These are phyloP conservation scores for Empis stercorea DNA, from an alignment of 2,888 invertebrate genomes.

Conservation along the genomic window DNA sequence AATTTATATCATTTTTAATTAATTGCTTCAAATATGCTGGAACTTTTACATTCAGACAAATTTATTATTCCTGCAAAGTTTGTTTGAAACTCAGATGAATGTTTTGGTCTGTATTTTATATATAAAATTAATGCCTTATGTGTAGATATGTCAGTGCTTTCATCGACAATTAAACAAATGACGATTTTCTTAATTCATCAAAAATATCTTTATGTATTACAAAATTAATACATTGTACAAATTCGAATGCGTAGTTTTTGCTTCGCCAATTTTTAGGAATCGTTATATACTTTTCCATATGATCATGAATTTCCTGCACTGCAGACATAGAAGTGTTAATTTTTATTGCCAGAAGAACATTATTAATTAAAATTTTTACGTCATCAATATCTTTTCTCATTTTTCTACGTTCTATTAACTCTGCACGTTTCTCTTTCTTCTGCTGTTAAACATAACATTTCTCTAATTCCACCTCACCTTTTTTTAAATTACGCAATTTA, in stretches of 20 bases:
- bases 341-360: not conserved
- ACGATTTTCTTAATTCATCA: not conserved
- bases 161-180: slow-evolving; percentile 2
- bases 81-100: not conserved
- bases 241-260: slow-evolving; percentile 3
- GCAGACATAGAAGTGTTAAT: not conserved
- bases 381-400: not conserved
- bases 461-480: slow-evolving; percentile 2
- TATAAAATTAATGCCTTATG: slow-evolving; percentile 4
- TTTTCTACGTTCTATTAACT: slow-evolving; percentile 1
- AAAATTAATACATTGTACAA: not conserved
- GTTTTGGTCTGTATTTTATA: slow-evolving; percentile 3
- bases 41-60: not conserved
- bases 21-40: slow-evolving; percentile 1
- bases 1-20: not conserved
- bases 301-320: slow-evolving; percentile 2
- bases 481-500: slow-evolving; percentile 1
- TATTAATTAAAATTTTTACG: not conserved
- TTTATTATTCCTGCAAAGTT: slow-evolving; percentile 1
- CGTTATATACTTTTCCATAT: slow-evolving; percentile 2
- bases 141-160: slow-evolving; percentile 3
- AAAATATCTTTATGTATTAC: not conserved
- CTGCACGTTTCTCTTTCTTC: slow-evolving; percentile 3
- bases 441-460: slow-evolving; percentile 2
- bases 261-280: slow-evolving; percentile 1